Evolutionary conservation across 2,113 vertebrate species (phyloP).

Genomic region (Thymallus thymallus): DNA sequence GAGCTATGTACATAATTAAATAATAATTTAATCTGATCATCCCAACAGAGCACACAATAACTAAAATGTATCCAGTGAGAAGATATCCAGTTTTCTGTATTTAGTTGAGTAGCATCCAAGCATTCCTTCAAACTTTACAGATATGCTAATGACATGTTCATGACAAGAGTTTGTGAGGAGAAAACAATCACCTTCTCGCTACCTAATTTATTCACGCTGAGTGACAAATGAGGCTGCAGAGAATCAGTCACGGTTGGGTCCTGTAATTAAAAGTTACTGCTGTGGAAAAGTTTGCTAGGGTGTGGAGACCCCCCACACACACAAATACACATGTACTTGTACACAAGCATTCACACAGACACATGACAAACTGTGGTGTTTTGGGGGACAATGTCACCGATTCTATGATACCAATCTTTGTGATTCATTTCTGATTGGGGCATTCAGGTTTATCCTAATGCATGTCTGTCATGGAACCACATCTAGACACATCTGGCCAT

Average conservation of each 20-base stretch:
- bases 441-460: no score
- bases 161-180: not conserved
- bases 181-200: conserved; percentile 9
- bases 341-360: no score
- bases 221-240: conserved; percentile 24
- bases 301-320: not conserved
- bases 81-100: not conserved
- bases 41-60: not conserved
- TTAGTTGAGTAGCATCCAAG: not conserved
- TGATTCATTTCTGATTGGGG: no score
- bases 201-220: conserved; percentile 6
- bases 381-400: no score
- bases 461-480: no score
- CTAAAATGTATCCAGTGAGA: not conserved
- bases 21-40: not conserved
- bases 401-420: no score
- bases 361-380: no score
- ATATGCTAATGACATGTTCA: not conserved
- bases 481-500: no score
- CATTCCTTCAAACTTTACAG: not conserved
- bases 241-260: conserved; percentile 29
- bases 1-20: no score
- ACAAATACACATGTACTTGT: no score
- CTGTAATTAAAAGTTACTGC: conserved; percentile 26
- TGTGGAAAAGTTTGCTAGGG: conserved; percentile 14